Conservation (phyloP, 2,113 vertebrate species). For the Psettodes erumei region DNA sequence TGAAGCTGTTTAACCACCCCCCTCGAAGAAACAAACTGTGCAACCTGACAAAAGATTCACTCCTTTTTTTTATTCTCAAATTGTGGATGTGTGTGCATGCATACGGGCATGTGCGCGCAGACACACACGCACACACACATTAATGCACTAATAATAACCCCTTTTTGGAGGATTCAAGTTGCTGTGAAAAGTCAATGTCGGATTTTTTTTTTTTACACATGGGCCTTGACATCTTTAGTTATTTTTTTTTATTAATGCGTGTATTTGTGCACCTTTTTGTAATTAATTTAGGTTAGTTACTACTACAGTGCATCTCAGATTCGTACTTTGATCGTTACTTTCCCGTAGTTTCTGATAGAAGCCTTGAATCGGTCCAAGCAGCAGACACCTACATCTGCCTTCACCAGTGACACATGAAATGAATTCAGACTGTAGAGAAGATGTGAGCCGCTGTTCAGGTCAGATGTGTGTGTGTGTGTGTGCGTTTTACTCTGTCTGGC, state of each 20-base stretch:
- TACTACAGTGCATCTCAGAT: no score
- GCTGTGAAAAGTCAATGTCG: background rate
- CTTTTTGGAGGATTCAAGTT: background rate
- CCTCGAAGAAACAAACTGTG: slow-evolving; percentile 25
- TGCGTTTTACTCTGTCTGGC: slow-evolving; percentile 52
- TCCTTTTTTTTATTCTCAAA: slow-evolving; percentile 42
- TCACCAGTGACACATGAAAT: slow-evolving; percentile 28
- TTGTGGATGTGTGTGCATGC: background rate
- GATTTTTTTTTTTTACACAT: background rate
- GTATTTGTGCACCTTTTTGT: slow-evolving; percentile 7
- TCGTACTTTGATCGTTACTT: no score
- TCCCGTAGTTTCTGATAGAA: slow-evolving; percentile 1
- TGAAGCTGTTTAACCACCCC: slow-evolving; percentile 42
- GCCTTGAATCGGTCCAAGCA: slow-evolving; percentile 7
- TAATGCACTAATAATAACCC: background rate
- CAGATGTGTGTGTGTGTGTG: slow-evolving; percentile 46
- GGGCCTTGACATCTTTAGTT: background rate
- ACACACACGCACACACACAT: background rate
- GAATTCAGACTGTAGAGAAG: slow-evolving; percentile 39
- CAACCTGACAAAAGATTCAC: slow-evolving; percentile 35
- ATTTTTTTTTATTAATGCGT: background rate
- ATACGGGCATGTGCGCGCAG: background rate
- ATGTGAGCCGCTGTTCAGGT: slow-evolving; percentile 37
- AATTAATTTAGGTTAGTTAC: background rate
- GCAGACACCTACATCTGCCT: background rate